A percentile compares a stretch with the other conserved stretches of the same genome.
These are phyloP conservation scores for Forpus xanthops DNA, from an alignment of 2,797 vertebrate genomes.

Conservation along the genomic window DNA sequence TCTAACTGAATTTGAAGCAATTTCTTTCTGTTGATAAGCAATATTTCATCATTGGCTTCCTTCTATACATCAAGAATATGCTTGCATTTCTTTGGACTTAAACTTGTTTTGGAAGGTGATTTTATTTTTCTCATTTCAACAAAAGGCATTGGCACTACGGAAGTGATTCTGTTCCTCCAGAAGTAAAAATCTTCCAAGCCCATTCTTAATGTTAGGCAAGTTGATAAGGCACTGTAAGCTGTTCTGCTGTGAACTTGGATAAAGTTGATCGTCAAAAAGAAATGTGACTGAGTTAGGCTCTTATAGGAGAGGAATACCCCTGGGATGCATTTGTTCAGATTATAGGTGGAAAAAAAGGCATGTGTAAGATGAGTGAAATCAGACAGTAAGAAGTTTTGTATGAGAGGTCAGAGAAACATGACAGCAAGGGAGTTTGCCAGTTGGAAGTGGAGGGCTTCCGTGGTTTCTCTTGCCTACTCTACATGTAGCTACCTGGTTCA, in stretches of 20 bases:
- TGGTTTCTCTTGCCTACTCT: not conserved
- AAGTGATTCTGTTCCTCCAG: not conserved
- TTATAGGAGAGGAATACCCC: not conserved
- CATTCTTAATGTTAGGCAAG: not conserved
- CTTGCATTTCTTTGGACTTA: not conserved
- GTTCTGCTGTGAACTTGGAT: not conserved
- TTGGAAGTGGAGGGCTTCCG: not conserved
- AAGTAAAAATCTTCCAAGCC: not conserved
- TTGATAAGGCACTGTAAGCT: not conserved
- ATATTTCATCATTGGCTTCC: not conserved
- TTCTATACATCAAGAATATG: not conserved
- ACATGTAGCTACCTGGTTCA: not conserved
- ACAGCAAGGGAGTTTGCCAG: not conserved
- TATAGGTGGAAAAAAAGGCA: not conserved
- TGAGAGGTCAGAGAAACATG: not conserved
- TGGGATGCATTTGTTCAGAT: not conserved
- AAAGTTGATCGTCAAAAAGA: not conserved
- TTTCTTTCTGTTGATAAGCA: not conserved
- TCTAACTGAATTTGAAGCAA: not conserved
- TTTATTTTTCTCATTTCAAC: not conserved
- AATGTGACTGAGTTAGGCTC: rapidly evolving
- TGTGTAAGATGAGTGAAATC: not conserved
- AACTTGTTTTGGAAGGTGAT: not conserved
- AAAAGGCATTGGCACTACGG: not conserved
- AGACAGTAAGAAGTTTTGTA: not conserved